Evolutionary conservation across 2,113 vertebrate genomes (phyloP).

Genomic region (Addax nasomaculatus): DNA sequence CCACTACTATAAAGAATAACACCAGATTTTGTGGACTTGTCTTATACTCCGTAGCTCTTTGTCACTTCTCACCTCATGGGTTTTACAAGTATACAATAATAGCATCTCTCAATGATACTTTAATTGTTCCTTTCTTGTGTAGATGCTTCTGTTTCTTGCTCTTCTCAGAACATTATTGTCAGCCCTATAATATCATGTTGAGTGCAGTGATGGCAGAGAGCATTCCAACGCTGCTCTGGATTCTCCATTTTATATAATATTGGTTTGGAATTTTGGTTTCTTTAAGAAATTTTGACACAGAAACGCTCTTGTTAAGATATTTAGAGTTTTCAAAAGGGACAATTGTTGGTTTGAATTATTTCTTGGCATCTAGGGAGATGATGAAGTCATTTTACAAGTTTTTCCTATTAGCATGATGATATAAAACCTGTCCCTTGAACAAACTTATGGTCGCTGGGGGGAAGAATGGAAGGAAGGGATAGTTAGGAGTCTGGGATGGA

Average conservation of each 20-base stretch:
- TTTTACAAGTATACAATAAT: background rate
- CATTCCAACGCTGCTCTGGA: background rate
- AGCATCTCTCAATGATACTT: background rate
- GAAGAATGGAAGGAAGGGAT: background rate
- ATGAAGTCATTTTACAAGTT: background rate
- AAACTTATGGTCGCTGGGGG: background rate
- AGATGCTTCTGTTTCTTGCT: background rate
- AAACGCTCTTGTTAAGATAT: constrained; percentile 1
- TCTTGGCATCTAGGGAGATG: background rate
- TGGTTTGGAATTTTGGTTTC: background rate
- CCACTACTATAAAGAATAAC: background rate
- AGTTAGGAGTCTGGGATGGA: background rate
- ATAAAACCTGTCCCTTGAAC: background rate
- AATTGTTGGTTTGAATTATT: background rate
- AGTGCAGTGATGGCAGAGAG: background rate
- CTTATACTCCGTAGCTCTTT: background rate
- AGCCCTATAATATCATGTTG: too few relatives aligned
- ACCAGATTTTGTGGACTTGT: background rate
- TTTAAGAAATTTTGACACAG: background rate
- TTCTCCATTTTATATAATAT: background rate
- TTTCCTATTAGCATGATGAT: background rate
- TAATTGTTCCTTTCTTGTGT: background rate
- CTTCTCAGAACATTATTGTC: background rate
- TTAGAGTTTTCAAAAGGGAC: constrained; percentile 30
- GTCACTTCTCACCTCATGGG: background rate